Evolutionary conservation across 2,888 invertebrate species (phyloP).

Genomic region (Antitype chi): DNA sequence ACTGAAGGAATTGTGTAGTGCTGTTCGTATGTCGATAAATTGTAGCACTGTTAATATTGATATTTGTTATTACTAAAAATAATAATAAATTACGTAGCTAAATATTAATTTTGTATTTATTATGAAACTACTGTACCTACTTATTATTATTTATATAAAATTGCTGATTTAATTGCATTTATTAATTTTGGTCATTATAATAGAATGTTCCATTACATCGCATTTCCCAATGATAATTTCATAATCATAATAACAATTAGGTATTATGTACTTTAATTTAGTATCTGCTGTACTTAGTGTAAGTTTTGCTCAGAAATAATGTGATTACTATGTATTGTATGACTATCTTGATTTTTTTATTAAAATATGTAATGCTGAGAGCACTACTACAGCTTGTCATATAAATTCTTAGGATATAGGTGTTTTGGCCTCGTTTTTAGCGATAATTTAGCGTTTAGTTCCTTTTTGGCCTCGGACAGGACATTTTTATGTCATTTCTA

Average conservation of each 20-base stretch:
- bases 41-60: not conserved
- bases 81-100: not conserved
- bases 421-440: not conserved
- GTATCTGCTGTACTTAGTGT: constrained; percentile 10
- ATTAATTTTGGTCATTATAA: constrained; percentile 18
- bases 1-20: constrained; percentile 26
- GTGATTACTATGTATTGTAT: constrained; percentile 33
- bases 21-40: constrained; percentile 15
- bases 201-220: not conserved
- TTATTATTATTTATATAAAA: constrained; percentile 1
- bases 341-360: not conserved
- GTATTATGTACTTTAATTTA: constrained; percentile 10
- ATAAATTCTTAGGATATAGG: not conserved
- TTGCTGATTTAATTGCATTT: constrained; percentile 25
- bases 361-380: not conserved
- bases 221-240: not conserved
- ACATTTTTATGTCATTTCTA: too few species aligned
- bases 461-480: too few species aligned
- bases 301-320: constrained; percentile 49
- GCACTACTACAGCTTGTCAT: not conserved
- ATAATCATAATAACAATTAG: not conserved
- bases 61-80: constrained; percentile 8
- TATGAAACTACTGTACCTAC: not conserved
- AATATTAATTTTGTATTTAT: not conserved
- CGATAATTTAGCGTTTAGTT: too few species aligned